Base-by-base conservation (phyloP, 1,140 invertebrate species). In the Eriocheir sinensis region DNA sequence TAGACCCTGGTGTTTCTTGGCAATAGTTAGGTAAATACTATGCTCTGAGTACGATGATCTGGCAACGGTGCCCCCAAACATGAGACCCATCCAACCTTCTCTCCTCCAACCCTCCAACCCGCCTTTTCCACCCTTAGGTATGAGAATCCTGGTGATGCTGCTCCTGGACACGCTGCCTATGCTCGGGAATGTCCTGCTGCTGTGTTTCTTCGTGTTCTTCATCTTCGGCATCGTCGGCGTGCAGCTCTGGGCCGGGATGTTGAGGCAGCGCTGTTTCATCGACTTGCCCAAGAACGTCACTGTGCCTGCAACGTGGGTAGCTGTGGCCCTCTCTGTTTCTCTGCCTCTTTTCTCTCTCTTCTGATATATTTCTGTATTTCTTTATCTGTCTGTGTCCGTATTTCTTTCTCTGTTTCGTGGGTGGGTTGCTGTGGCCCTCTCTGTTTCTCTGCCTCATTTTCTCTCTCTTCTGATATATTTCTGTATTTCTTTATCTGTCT, bases 161-260 rank as follows among this genome's bases (percentile, higher is more conserved):
- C 97, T 99, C n/a, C 97, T 99, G 96, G 99, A 99, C 97, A 99
- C 99, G 2, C 97, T 99, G 93, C 99, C 99, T 0, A 99, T 99
- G 99, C 97, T 99, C 96, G 99, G 99, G 89, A 99, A 99, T 97
- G 99, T 99, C 41, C 97, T 99, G 91, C 97, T 99, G 79, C 97
- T 99, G 79, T 99, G 99, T 97, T 99, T 99, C 97, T 99, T 99
- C 97, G 99, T 99, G 72, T 99, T 99, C 98, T 99, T 99, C 97
- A 99, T 99, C 96, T 99, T 99, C 96, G 99, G 99, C 85, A 99
- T 99, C 96, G 98, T 99, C 95, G 99, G 99, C 0, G 99, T 99
- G 21, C 99, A 99, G 97, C 97, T 99, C 17, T 99, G 99, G 99
- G 98, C 99, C 96, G 99, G 99, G 4, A 98, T 99, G 53, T 97